Percentiles rank a stretch among this genome's conserved stretches.
Evolutionary conservation across 2,797 vertebrate species (phyloP).

Genomic region (Erethizon dorsatum): DNA sequence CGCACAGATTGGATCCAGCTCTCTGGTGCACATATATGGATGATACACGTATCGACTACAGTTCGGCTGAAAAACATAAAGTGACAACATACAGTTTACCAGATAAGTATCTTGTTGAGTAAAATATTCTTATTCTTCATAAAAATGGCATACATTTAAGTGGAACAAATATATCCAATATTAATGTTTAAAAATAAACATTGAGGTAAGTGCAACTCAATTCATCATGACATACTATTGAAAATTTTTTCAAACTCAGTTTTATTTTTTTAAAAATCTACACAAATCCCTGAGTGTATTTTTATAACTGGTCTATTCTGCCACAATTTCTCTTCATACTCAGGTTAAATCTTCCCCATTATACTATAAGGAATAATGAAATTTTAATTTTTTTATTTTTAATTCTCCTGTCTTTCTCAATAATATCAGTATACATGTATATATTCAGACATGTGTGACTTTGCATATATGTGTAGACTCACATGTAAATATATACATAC

Average conservation of each 20-base stretch:
- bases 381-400: neutral
- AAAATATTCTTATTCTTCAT: neutral
- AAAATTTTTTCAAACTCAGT: neutral
- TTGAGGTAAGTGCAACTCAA: neutral
- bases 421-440: neutral
- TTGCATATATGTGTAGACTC: neutral
- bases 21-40: neutral
- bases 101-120: neutral
- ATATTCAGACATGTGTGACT: neutral
- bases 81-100: neutral
- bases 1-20: neutral
- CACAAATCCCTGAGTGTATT: neutral
- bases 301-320: neutral
- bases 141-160: neutral
- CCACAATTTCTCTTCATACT: neutral
- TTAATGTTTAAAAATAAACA: conserved; percentile 11
- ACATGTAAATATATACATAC: neutral
- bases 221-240: neutral
- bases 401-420: neutral
- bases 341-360: neutral
- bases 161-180: neutral
- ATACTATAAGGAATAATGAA: neutral
- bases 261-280: neutral
- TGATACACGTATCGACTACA: accelerated
- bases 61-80: neutral